These are phyloP conservation scores for Melanotaenia boesemani DNA, from an alignment of 2,797 vertebrate species.

Conservation along the genomic window DNA sequence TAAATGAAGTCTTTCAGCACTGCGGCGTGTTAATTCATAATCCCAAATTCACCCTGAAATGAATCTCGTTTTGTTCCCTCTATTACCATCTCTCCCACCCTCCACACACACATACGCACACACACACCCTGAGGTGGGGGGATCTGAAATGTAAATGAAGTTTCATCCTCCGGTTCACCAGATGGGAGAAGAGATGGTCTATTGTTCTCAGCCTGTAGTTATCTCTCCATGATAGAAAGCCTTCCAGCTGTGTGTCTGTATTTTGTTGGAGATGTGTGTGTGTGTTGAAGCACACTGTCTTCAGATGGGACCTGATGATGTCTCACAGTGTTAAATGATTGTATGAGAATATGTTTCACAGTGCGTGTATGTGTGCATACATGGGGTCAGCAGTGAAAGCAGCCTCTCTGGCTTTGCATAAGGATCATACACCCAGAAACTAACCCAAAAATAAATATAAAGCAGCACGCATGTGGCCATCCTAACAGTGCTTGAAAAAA, in stretches of 20 bases:
- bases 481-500: background rate
- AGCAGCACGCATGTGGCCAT: background rate
- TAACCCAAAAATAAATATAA: background rate
- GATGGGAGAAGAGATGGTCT: slow-evolving; percentile 82
- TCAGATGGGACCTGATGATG: slow-evolving; percentile 61
- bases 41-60: slow-evolving; percentile 81
- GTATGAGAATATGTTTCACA: slow-evolving; percentile 21
- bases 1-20: slow-evolving; percentile 81
- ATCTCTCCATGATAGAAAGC: slow-evolving; percentile 76
- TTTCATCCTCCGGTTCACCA: slow-evolving; percentile 77
- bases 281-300: slow-evolving; percentile 41
- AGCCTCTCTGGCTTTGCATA: background rate
- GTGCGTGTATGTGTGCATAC: background rate
- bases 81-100: slow-evolving; percentile 21
- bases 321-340: slow-evolving; percentile 34
- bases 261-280: slow-evolving; percentile 20
- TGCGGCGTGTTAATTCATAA: slow-evolving; percentile 79
- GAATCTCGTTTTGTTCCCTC: slow-evolving; percentile 71
- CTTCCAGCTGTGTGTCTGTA: slow-evolving; percentile 70
- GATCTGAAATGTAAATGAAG: slow-evolving; percentile 84
- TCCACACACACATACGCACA: slow-evolving; percentile 41
- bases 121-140: slow-evolving; percentile 69
- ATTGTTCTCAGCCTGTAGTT: slow-evolving; percentile 82
- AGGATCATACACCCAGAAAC: background rate
- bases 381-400: slow-evolving; percentile 14